These are phyloP conservation scores for Tursiops truncatus DNA, from an alignment of 2,113 vertebrate genomes.

Conservation along the genomic window DNA sequence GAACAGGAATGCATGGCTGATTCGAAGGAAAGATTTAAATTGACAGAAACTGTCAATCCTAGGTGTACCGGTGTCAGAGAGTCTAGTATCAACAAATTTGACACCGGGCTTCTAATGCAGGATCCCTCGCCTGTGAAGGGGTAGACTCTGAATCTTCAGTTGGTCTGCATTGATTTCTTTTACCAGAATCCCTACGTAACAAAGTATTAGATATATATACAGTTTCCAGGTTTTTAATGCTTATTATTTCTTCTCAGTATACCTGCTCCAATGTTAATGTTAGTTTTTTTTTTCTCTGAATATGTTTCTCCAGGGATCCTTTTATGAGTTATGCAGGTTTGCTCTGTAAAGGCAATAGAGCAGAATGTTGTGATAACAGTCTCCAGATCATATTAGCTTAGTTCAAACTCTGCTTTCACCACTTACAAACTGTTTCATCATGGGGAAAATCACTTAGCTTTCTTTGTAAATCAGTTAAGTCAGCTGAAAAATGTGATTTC, in stretches of 20 bases:
- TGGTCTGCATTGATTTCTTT: not conserved
- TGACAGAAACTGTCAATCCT: not conserved
- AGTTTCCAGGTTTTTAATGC: not conserved
- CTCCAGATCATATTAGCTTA: not conserved
- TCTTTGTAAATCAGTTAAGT: not conserved
- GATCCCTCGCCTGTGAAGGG: not conserved
- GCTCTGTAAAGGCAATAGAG: not conserved
- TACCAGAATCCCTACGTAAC: not conserved
- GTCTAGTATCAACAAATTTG: not conserved
- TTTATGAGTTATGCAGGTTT: not conserved
- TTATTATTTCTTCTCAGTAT: not conserved
- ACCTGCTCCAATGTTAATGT: not conserved
- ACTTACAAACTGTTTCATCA: not conserved
- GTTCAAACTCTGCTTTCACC: not conserved
- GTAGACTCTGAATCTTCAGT: not conserved
- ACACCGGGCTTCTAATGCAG: not conserved
- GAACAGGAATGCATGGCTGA: not conserved
- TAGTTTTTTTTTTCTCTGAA: not conserved
- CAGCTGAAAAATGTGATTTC: not conserved
- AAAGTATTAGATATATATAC: not conserved
- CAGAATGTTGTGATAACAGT: not conserved
- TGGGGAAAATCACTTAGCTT: not conserved
- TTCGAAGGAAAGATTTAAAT: not conserved
- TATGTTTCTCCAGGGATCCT: not conserved
- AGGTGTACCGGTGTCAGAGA: not conserved